phyloP scores from a whole-genome alignment of 1,140 invertebrate genomes.

The Drosophila nigrodunni region DNA sequence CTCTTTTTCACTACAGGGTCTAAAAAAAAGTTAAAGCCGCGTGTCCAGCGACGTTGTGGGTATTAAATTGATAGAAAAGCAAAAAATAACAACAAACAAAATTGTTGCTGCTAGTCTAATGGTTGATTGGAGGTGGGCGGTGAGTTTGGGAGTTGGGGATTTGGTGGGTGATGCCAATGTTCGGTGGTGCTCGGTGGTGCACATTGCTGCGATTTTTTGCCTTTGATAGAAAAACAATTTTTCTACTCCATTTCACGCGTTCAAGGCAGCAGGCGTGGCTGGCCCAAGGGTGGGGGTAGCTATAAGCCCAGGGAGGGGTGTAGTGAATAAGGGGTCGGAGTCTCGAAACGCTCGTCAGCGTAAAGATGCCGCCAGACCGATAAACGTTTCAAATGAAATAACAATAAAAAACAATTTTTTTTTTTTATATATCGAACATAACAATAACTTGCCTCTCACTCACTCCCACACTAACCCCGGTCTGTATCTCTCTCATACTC shows the following conservation, averaged over 20 bases:
- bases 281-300: slow-evolving; percentile 6
- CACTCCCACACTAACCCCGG: background rate
- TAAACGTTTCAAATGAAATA: slow-evolving; percentile 80
- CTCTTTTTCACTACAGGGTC: no score
- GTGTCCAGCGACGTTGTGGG: slow-evolving; percentile 66
- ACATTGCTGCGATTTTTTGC: slow-evolving; percentile 70
- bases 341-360: slow-evolving; percentile 61
- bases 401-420: slow-evolving; percentile 80
- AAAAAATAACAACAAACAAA: slow-evolving; percentile 30
- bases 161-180: slow-evolving; percentile 9
- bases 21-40: slow-evolving; percentile 73
- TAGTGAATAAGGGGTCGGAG: background rate
- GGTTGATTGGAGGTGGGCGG: slow-evolving; percentile 7
- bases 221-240: slow-evolving; percentile 83
- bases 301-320: background rate
- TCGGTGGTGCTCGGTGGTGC: slow-evolving; percentile 25
- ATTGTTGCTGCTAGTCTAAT: slow-evolving; percentile 47
- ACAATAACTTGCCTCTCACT: slow-evolving; percentile 24
- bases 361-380: slow-evolving; percentile 76
- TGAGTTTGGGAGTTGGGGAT: background rate
- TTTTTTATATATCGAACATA: slow-evolving; percentile 48
- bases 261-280: slow-evolving; percentile 61
- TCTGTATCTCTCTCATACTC: background rate
- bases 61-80: slow-evolving; percentile 72
- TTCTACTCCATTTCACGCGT: slow-evolving; percentile 82